Evolutionary conservation across 2,888 invertebrate species (phyloP), one percentile per base, ranked within the genome.

Genomic region (Embidobia sp.): DNA sequence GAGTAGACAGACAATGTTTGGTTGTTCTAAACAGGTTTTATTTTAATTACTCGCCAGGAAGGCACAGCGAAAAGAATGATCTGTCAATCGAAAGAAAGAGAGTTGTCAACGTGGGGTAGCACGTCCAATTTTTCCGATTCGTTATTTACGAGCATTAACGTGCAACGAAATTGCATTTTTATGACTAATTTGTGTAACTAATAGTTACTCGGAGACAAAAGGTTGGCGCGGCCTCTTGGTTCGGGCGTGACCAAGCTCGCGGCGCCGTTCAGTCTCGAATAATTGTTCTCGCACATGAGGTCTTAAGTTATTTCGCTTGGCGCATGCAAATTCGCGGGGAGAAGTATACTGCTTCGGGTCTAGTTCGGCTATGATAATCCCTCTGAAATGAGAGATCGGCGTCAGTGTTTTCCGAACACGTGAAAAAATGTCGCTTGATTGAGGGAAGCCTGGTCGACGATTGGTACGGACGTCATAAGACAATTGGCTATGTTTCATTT

Each of bases 181-280:
- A 82, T 80, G 80, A 80, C 80, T 85, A 83, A 86, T 86, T 86
- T 83, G 82, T 82, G 81, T 83, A 82, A 82, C 82, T 81, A 85
- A 83, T 84, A 84, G 82, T 61, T 78, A 72, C 74, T 59, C 67
- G 76, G 82, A 85, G 84, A 85, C 84, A 86, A 86, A 85, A 84
- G 80, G 73, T 77, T 75, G 70, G 59, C 35, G 49, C 59, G 42
- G 59, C 69, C 59, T 42, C 31, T 59, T 51, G 44, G 59, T 44
- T 70, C 69, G 59, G 69, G 59, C 69, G 69, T 59, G 69, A 70
- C 69, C 51, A 19, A 3, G 61, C 69, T 77, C 76, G 75, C 77
- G 49, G 78, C 78, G 78, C 69, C 79, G 78, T 80, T 37, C 51
- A 22, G 70, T 61, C 79, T 82, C 77, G 48, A n/a, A n/a, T n/a